Base-by-base conservation (phyloP, 2,888 invertebrate genomes). In the Patella depressa region DNA sequence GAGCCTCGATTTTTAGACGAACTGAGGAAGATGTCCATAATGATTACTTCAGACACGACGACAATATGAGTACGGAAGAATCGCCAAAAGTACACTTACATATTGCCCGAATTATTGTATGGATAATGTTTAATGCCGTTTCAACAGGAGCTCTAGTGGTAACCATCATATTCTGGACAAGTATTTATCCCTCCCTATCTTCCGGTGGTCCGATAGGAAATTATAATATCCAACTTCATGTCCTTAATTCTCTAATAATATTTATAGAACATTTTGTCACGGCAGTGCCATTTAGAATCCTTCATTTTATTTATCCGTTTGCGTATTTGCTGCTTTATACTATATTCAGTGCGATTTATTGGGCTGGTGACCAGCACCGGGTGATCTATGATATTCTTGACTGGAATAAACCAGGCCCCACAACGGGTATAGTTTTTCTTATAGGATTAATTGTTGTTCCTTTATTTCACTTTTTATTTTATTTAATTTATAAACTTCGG, bases 351-450 rank as follows among this genome's bases (percentile, higher is more conserved):
- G 79, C 83, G 15, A 82, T 89, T 29, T 89, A 87, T 77, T 91
- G 88, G 86, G 82, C 85, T 2, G 81, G 81, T 15, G 88, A 89
- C 72, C 45, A 2, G 2, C 87, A 88, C 72, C 77, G 83, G 70
- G 86, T 90, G 2, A 82, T 91, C 70, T 91, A 91, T 79, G 88
- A 88, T 5, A 76, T 90, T 11, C 72, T 90, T 57, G 89, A 90
- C 79, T 90, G 89, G 89, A 85, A 84, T 72, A 72, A 86, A 9
- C 87, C 88, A 9, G 87, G 85, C 0, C 73, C 45, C 9, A 87
- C 89, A 2, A 77, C 81, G 45, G 78, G 83, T 24, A 82, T 86
- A 71, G 72, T 84, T 1, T 45, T 83, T 19, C 53, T 89, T 17
- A 59, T 86, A 11, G 85, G 82, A 1, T 77, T 89, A 70, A 80